A percentile compares a stretch with the other conserved stretches of the same genome.
Conservation (phyloP, 2,797 vertebrate genomes). For the Helostoma temminkii region DNA sequence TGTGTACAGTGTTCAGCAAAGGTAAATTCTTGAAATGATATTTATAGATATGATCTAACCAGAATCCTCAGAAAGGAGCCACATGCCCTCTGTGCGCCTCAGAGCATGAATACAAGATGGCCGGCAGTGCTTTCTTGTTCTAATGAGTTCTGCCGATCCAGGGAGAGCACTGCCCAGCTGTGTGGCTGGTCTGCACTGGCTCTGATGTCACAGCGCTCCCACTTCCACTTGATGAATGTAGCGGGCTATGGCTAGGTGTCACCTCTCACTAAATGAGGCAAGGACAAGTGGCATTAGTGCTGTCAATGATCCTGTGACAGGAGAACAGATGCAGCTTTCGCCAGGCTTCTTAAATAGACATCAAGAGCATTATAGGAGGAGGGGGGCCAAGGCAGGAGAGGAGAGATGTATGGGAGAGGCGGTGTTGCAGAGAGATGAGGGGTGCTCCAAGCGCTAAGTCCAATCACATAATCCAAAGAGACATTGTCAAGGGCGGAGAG, state of each 20-base stretch:
- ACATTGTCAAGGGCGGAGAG: conserved; percentile 90
- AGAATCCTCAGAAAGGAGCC: background rate
- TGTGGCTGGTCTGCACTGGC: conserved; percentile 37
- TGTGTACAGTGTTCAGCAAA: background rate
- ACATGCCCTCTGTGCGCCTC: background rate
- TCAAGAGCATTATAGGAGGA: conserved; percentile 78
- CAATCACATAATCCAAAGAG: conserved; percentile 96
- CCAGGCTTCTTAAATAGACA: conserved; percentile 87
- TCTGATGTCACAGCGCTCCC: conserved; percentile 62
- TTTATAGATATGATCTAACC: background rate
- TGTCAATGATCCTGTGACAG: conserved; percentile 94
- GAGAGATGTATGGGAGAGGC: conserved; percentile 77
- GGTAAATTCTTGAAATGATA: background rate
- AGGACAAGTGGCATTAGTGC: conserved; percentile 94
- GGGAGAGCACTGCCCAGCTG: conserved; percentile 36
- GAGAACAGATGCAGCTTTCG: conserved; percentile 90
- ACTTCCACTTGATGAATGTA: conserved; percentile 87
- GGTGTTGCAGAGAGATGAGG: conserved; percentile 66
- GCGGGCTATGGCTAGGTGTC: conserved; percentile 88
- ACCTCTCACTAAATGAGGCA: conserved; percentile 90
- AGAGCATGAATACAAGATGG: conserved; percentile 40
- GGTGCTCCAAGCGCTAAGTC: conserved; percentile 80
- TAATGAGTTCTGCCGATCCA: conserved; percentile 26
- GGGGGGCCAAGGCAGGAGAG: conserved; percentile 76
- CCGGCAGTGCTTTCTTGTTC: conserved; percentile 16